A percentile compares a stretch with the other conserved stretches of the same genome.
These are phyloP conservation scores for Mormyrops boulengeri DNA, from an alignment of 2,797 vertebrate genomes.

Conservation along the genomic window DNA sequence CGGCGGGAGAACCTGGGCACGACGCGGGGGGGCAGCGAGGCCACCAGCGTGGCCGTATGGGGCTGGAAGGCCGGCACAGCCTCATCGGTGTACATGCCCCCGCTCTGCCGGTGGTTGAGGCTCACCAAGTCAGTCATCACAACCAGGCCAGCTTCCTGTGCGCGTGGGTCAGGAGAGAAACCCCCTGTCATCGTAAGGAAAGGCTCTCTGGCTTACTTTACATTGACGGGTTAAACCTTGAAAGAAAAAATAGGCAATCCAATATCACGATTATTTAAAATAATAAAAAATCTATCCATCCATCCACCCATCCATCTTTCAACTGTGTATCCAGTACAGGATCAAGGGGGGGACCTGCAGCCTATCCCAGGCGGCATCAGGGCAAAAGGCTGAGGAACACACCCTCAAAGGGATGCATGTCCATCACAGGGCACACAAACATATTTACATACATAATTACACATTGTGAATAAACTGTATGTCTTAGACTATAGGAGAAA, in stretches of 20 bases:
- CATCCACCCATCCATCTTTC: background rate
- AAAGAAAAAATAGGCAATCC: background rate
- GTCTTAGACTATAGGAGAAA: background rate
- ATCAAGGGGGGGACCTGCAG: background rate
- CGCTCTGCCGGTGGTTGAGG: conserved; percentile 82
- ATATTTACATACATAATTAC: background rate
- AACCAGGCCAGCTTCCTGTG: conserved; percentile 81
- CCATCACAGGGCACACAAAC: background rate
- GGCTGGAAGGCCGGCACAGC: conserved; percentile 86
- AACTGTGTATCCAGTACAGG: background rate
- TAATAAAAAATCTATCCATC: background rate
- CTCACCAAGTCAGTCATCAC: conserved; percentile 89
- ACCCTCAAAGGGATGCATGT: background rate
- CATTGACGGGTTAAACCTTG: background rate
- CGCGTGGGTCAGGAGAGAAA: background rate
- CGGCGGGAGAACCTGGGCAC: conserved; percentile 57
- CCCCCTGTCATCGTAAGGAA: background rate
- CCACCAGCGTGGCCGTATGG: conserved; percentile 73
- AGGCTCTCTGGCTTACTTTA: background rate
- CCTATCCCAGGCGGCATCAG: background rate
- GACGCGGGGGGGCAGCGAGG: conserved; percentile 45
- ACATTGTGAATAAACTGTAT: background rate
- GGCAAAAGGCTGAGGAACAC: background rate
- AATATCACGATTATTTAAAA: background rate
- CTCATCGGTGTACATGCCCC: conserved; percentile 84